These are phyloP conservation scores for Nixonia krombeini DNA, from an alignment of 1,140 invertebrate genomes.

Conservation along the genomic window DNA sequence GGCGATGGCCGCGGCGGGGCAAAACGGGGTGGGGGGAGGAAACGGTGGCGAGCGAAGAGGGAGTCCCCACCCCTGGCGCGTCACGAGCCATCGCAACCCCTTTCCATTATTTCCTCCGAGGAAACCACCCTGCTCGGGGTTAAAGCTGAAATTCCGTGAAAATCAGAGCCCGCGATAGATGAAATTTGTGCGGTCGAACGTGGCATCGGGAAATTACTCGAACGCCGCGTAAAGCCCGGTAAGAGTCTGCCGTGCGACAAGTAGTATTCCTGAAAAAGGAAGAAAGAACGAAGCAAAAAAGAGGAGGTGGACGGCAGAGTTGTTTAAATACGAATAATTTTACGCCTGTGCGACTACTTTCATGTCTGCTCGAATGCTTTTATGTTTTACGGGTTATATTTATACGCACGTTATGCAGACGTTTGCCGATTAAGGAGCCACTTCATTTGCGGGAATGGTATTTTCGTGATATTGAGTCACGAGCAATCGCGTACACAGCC, in stretches of 20 bases:
- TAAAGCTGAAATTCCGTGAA: constrained; percentile 44
- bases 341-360: not conserved
- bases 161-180: constrained; percentile 2
- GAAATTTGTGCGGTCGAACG: too few relatives aligned
- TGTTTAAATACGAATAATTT: too few relatives aligned
- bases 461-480: too few relatives aligned
- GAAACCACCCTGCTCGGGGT: constrained; percentile 24
- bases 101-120: constrained; percentile 49
- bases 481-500: too few relatives aligned
- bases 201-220: too few relatives aligned
- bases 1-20: constrained; percentile 45
- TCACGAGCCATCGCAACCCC: constrained; percentile 63
- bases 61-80: constrained; percentile 50
- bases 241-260: too few relatives aligned
- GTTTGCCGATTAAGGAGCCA: not conserved
- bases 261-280: too few relatives aligned
- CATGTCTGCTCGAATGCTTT: not conserved
- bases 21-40: constrained; percentile 49
- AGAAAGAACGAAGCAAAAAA: too few relatives aligned
- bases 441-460: not conserved
- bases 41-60: constrained; percentile 9
- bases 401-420: not conserved
- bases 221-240: not conserved
- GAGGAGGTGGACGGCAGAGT: too few relatives aligned
- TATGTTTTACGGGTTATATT: not conserved